Evolutionary conservation across 2,888 invertebrate genomes (phyloP), one percentile per base, ranked within the genome.

Genomic region (Ennomos quercinarius): DNA sequence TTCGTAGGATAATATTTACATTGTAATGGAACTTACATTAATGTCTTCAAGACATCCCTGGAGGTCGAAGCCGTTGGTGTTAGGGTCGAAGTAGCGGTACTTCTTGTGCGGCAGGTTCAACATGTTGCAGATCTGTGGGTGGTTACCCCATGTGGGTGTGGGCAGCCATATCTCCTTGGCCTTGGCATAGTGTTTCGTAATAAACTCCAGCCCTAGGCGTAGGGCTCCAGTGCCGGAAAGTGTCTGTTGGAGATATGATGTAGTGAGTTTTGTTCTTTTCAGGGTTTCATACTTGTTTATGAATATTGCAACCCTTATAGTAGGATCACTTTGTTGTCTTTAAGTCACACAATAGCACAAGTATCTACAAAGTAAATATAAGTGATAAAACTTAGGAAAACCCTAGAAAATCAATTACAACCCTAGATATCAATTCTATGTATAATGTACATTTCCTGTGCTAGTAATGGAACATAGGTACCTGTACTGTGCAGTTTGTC

Each of bases 131-230:
- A 99, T 95, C 53, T 99, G 98, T 0, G 95, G 96, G 84, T 99
- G 99, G 88, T 99, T 99, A 52, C 99, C 99, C 99, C 99, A 99
- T 0, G 99, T 96, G 5, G 99, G 99, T 1, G 94, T 93, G 6
- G 99, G 99, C 70, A 99, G 77, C 92, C 98, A 99, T 48, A 98
- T 90, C 63, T 95, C 96, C 89, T 98, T 98, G 71, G 93, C 94
- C 38, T 96, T 95, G 8, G 94, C 94, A 87, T 96, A 97, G 88
- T 96, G 98, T 68, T 95, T 95, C 55, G 95, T 95, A 62, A 99
- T 89, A 86, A 98, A 99, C 63, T 96, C 97, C 41, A 96, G 96
- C 35, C 99, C 99, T 48, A 99, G 94, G 59, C 98, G 95, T n/a
- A 99, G 93, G 1, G 99, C 97, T 11, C 99, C 99, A 10, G 99